Percentiles rank a stretch among this genome's conserved stretches.
These are phyloP conservation scores for Mirza zaza DNA, from an alignment of 2,113 vertebrate species.

Conservation along the genomic window DNA sequence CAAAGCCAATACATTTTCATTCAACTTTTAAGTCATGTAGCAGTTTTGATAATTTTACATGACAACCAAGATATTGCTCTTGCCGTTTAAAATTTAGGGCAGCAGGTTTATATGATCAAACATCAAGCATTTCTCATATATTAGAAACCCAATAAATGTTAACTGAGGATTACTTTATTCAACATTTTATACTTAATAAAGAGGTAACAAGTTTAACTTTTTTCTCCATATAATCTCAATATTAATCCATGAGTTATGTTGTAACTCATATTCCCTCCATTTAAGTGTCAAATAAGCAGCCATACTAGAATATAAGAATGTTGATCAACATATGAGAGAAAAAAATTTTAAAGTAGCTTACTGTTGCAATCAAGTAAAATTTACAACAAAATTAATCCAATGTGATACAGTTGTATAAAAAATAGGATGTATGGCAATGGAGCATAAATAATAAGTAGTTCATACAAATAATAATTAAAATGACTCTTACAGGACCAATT, in stretches of 20 bases:
- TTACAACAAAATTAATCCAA: neutral
- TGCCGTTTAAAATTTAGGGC: neutral
- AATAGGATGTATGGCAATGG: neutral
- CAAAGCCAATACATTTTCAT: neutral
- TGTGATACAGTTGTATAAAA: neutral
- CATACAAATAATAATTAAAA: neutral
- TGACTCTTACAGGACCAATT: neutral
- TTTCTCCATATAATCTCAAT: neutral
- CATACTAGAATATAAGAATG: neutral
- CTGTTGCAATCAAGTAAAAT: neutral
- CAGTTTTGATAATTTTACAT: neutral
- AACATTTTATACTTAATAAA: neutral
- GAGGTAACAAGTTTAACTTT: neutral
- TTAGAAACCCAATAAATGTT: conserved; percentile 16
- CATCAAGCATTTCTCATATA: neutral
- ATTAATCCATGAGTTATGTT: neutral
- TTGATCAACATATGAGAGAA: neutral
- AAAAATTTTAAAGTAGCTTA: neutral
- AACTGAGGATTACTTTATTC: neutral
- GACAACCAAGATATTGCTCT: neutral
- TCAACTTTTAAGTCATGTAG: neutral
- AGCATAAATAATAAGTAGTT: neutral
- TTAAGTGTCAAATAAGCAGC: neutral
- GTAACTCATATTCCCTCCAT: neutral
- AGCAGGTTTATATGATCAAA: neutral